A percentile compares a stretch with the other conserved stretches of the same genome.
Conservation (phyloP, 35 echinoderm and acorn worm genomes). For the Strongylocentrotus purpuratus region DNA sequence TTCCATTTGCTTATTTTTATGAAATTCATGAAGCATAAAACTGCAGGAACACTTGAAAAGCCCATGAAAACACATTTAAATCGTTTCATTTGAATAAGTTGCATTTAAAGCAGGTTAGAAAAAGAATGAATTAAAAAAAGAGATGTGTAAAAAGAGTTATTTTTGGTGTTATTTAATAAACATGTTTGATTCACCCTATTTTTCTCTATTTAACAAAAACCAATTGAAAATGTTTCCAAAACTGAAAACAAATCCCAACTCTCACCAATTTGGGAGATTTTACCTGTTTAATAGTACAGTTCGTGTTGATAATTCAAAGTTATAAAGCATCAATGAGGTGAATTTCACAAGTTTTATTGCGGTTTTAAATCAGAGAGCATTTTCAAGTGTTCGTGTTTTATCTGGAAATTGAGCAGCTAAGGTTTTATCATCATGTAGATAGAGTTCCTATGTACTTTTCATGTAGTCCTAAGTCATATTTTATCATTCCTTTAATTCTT, state of each 20-base stretch:
- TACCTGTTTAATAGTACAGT: background rate
- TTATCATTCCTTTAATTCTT: background rate
- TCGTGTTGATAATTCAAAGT: background rate
- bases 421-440: background rate
- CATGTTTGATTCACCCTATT: background rate
- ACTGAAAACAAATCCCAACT: background rate
- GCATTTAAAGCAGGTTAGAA: background rate
- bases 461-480: background rate
- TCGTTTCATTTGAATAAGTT: background rate
- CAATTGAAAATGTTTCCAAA: background rate
- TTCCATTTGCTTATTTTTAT: background rate
- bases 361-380: background rate
- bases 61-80: background rate
- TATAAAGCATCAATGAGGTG: background rate
- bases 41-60: background rate
- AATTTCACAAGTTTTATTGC: background rate
- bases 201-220: background rate
- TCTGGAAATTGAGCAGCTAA: background rate
- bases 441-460: background rate
- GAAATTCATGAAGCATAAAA: background rate
- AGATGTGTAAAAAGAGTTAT: background rate
- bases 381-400: background rate
- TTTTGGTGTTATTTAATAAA: constrained; percentile 1
- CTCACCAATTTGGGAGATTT: background rate
- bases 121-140: background rate